These are phyloP conservation scores for Teleiodes luculella DNA, from an alignment of 2,888 invertebrate species.

Conservation along the genomic window DNA sequence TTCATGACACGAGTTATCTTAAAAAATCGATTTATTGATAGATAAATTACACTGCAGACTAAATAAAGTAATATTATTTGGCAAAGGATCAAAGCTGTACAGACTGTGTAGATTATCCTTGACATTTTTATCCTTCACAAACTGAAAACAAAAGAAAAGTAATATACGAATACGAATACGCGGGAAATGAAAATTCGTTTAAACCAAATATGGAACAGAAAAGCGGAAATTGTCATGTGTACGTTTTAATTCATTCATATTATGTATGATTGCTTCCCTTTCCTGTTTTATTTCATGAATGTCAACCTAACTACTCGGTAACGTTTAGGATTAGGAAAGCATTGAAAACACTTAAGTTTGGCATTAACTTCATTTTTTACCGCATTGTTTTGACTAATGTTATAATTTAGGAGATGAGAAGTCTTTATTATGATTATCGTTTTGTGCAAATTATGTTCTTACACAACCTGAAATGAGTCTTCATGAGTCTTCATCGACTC, in stretches of 20 bases:
- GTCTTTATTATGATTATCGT: too few relatives aligned
- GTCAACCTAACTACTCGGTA: slow-evolving; percentile 14
- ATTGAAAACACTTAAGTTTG: too few relatives aligned
- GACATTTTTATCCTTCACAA: slow-evolving; percentile 2
- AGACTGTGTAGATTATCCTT: slow-evolving; percentile 4
- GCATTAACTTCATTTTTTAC: too few relatives aligned
- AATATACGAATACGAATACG: slow-evolving; percentile 1
- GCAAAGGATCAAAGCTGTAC: not conserved
- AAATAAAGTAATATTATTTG: slow-evolving; percentile 1
- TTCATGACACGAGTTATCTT: not conserved
- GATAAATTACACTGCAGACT: not conserved
- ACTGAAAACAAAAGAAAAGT: not conserved
- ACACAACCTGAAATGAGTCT: too few relatives aligned
- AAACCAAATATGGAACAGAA: slow-evolving; percentile 18
- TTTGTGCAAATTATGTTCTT: too few relatives aligned
- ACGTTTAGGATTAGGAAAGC: too few relatives aligned
- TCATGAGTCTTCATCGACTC: too few relatives aligned
- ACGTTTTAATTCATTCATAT: not conserved
- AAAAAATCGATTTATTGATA: not conserved
- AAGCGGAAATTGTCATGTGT: slow-evolving; percentile 1
- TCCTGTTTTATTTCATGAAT: slow-evolving; percentile 25
- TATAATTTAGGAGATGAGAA: too few relatives aligned
- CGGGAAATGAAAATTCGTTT: slow-evolving; percentile 14
- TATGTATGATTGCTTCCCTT: slow-evolving; percentile 23
- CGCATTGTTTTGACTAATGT: too few relatives aligned